Conservation (phyloP, 2,888 invertebrate species). For the Eutolmus rufibarbis region DNA sequence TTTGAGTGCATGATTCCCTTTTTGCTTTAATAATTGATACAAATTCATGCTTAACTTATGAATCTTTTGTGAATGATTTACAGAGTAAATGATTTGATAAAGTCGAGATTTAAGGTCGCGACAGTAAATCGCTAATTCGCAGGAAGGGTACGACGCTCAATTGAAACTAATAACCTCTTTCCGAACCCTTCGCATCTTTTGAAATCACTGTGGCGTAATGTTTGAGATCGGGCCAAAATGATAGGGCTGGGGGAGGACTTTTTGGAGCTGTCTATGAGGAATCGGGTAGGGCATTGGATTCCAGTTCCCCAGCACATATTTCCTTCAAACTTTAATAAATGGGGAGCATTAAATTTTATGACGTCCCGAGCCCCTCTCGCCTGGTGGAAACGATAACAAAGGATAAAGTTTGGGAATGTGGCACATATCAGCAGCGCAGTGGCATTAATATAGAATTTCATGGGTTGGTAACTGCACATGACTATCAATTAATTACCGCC, state of each 20-base stretch:
- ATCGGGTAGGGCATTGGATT: background rate
- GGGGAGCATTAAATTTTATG: slow-evolving; percentile 20
- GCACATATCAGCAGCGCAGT: slow-evolving; percentile 16
- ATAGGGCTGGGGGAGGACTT: background rate
- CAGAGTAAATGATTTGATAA: background rate
- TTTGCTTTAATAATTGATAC: background rate
- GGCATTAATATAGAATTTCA: slow-evolving; percentile 46
- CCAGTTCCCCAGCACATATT: background rate
- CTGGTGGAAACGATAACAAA: background rate
- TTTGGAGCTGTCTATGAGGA: background rate
- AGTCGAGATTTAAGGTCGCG: background rate
- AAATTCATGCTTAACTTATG: background rate
- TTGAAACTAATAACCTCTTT: background rate
- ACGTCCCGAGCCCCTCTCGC: background rate
- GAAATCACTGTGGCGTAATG: background rate
- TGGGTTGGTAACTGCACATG: slow-evolving; percentile 39
- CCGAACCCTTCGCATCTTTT: background rate
- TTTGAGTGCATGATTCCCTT: no score
- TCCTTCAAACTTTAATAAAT: background rate
- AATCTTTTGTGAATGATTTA: background rate
- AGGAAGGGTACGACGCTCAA: background rate
- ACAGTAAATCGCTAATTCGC: background rate
- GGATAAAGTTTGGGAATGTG: slow-evolving; percentile 20
- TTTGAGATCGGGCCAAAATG: background rate
- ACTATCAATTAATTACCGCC: slow-evolving; percentile 35